Evolutionary conservation across 2,113 vertebrate genomes (phyloP), one percentile per base, ranked within the genome.

Genomic region (Nesoenas mayeri): DNA sequence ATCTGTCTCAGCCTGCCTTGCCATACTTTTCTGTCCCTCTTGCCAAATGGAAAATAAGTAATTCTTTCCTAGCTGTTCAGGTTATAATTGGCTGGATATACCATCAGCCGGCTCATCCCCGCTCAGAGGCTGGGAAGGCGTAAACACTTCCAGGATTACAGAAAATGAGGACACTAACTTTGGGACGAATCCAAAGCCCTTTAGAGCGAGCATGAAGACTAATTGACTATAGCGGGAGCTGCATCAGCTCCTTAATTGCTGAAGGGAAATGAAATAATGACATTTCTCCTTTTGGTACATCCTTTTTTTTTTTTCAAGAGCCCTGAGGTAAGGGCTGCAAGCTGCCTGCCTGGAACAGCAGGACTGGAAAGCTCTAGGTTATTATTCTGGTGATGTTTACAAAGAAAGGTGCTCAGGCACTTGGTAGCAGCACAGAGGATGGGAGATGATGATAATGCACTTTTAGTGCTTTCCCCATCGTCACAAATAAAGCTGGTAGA

Each of bases 41-140:
- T 91, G 93, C 95, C 96, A 95, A 96, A 95, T 89, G 83, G 88
- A 84, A 92, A 87, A 96, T 9, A 92, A 96, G 91, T 87, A 40
- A 87, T 85, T 79, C 65, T 88, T 53, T 72, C 61, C 86, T 81
- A 12, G 4, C 50, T 42, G 65, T 32, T 89, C 44, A 79, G 93
- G 72, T 86, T 92, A 6, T 91, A 95, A 94, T 85, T 93, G 92
- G 88, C 91, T 79, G 80, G 69, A 50, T 95, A 5, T 67, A 38
- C 90, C 88, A 67, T 96, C 93, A 51, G 85, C 93, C 93, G 79
- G 75, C 88, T 88, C 82, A 57, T 73, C 91, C 70, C 72, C 0
- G 0, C 88, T 80, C 91, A 6, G 79, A 77, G 79, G 36, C 75
- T 70, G 94, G 92, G 82, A 94, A 94, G 88, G 83, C 6, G 1